Percentiles rank a stretch among this genome's conserved stretches.
Evolutionary conservation across 1,140 invertebrate genomes (phyloP).

Genomic region (Magallana ariakensis): DNA sequence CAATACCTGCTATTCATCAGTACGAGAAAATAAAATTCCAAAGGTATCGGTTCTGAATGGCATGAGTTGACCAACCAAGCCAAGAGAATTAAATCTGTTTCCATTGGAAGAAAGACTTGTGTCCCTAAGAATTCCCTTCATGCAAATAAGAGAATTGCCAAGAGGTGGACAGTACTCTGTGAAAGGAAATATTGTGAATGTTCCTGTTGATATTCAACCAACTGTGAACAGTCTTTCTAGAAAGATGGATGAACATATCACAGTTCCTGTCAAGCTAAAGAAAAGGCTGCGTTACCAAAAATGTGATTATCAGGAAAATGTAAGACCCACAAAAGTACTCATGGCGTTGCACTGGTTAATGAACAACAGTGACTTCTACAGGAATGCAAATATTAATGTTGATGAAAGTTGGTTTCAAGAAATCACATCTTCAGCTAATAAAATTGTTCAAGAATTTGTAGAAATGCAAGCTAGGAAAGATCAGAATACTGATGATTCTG

Average conservation of each 20-base stretch:
- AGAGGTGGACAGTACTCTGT: constrained; percentile 32
- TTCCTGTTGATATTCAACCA: constrained; percentile 42
- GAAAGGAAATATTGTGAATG: constrained; percentile 45
- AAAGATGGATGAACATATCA: constrained; percentile 45
- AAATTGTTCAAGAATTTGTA: not conserved
- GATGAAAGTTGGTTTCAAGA: constrained; percentile 34
- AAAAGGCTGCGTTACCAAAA: constrained; percentile 44
- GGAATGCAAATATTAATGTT: constrained; percentile 36
- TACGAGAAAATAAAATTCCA: constrained; percentile 40
- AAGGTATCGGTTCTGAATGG: constrained; percentile 31
- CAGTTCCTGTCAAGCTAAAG: constrained; percentile 54
- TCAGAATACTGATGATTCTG: not conserved
- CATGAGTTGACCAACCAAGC: constrained; percentile 36
- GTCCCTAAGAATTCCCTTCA: constrained; percentile 43
- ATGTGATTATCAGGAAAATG: constrained; percentile 51
- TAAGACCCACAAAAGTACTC: constrained; percentile 41
- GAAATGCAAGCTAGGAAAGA: constrained; percentile 10
- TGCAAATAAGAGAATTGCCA: constrained; percentile 43
- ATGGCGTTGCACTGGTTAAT: constrained; percentile 42
- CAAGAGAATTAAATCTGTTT: constrained; percentile 18
- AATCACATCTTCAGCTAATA: not conserved
- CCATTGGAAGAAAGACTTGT: constrained; percentile 48
- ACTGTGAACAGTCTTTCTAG: constrained; percentile 53
- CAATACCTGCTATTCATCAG: not conserved
- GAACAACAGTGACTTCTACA: constrained; percentile 46